A percentile compares a stretch with the other conserved stretches of the same genome.
phyloP scores from a whole-genome alignment of 2,113 vertebrate species.

The Etheostoma spectabile region DNA sequence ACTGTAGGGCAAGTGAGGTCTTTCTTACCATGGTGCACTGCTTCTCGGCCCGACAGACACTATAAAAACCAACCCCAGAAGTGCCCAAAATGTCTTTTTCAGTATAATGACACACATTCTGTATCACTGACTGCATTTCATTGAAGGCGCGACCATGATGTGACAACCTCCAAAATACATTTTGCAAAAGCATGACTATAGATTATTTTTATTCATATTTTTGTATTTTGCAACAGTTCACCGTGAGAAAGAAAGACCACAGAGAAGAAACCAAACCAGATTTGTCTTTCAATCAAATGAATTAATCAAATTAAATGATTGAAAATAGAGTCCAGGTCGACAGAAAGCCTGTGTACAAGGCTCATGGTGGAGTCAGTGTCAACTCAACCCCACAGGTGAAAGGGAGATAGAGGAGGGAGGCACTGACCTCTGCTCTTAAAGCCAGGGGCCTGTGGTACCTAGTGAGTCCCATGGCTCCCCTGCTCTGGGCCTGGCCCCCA shows the following conservation, averaged over 20 bases:
- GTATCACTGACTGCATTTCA: not conserved
- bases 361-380: conserved; percentile 33
- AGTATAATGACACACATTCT: not conserved
- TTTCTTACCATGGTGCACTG: not conserved
- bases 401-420: conserved; percentile 75
- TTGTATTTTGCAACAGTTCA: not conserved
- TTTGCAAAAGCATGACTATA: not conserved
- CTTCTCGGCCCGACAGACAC: not conserved
- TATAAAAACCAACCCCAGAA: conserved; percentile 27
- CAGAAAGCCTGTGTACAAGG: conserved; percentile 31
- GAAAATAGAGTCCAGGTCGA: conserved; percentile 17
- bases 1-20: not conserved
- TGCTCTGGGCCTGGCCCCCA: conserved; percentile 86
- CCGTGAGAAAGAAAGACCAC: not conserved
- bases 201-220: not conserved
- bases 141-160: not conserved
- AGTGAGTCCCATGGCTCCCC: conserved; percentile 90
- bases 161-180: not conserved
- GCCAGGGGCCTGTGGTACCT: conserved; percentile 91
- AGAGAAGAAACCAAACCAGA: conserved; percentile 17
- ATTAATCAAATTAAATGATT: conserved; percentile 5
- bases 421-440: conserved; percentile 96
- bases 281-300: conserved; percentile 7
- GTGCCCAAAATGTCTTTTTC: not conserved
- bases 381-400: conserved; percentile 50